These are phyloP conservation scores for Frieseomelitta varia DNA, from an alignment of 1,140 invertebrate genomes.

Conservation along the genomic window DNA sequence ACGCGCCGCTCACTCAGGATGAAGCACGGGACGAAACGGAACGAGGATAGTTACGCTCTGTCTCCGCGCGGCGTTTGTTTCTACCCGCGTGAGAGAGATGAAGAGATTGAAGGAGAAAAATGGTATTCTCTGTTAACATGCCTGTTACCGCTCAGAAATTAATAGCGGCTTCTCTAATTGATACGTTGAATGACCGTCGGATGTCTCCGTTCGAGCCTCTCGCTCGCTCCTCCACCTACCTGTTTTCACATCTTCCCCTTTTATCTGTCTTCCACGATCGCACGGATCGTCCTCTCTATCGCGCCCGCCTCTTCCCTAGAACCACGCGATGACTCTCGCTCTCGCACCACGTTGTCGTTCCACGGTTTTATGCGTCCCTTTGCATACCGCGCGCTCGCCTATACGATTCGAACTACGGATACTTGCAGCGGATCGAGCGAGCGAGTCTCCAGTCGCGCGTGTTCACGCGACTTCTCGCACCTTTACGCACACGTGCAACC, in stretches of 20 bases:
- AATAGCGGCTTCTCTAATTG: slow-evolving; percentile 74
- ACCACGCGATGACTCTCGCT: slow-evolving; percentile 26
- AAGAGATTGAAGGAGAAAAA: slow-evolving; percentile 69
- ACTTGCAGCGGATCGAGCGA: not conserved
- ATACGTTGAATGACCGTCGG: slow-evolving; percentile 71
- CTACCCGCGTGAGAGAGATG: slow-evolving; percentile 41
- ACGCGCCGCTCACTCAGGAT: not conserved
- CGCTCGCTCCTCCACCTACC: slow-evolving; percentile 41
- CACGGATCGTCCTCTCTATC: slow-evolving; percentile 42
- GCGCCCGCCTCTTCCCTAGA: not conserved
- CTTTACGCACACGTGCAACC: slow-evolving; percentile 26
- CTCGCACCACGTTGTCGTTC: slow-evolving; percentile 8
- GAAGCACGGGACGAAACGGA: not conserved
- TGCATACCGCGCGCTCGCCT: slow-evolving; percentile 59
- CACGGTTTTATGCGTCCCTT: slow-evolving; percentile 55
- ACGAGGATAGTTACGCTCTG: not conserved
- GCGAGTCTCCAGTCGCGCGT: not conserved
- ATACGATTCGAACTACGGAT: slow-evolving; percentile 16
- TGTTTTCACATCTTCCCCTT: slow-evolving; percentile 31
- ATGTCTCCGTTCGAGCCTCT: slow-evolving; percentile 48
- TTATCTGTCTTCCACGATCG: slow-evolving; percentile 45
- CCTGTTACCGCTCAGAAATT: slow-evolving; percentile 71
- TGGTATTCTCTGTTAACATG: slow-evolving; percentile 69
- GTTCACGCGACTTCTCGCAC: slow-evolving; percentile 7
- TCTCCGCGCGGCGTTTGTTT: not conserved